Percentiles rank a stretch among this genome's conserved stretches.
phyloP scores from a whole-genome alignment of 1,140 invertebrate species.

The Calliopsis andreniformis region DNA sequence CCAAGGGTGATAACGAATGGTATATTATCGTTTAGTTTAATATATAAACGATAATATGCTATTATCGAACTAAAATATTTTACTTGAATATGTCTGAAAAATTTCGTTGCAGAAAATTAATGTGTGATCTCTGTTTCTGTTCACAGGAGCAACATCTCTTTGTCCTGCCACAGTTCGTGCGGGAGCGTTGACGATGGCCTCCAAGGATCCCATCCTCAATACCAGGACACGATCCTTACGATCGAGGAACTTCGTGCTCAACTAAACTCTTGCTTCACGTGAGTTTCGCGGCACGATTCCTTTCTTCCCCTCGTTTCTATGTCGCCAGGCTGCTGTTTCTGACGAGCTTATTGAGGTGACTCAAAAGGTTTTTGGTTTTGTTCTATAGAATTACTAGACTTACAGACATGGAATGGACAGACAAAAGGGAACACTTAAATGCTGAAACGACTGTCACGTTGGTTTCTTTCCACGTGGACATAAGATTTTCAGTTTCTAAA shows the following conservation, averaged over 20 bases:
- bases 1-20: too few species aligned
- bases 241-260: constrained; percentile 88
- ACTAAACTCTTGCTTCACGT: constrained; percentile 88
- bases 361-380: neutral
- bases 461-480: too few species aligned
- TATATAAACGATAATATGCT: too few species aligned
- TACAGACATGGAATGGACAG: too few species aligned
- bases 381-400: neutral
- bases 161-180: constrained; percentile 73
- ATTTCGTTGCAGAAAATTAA: neutral
- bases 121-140: constrained; percentile 9
- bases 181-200: constrained; percentile 70
- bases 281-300: constrained; percentile 68
- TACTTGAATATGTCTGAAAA: too few species aligned
- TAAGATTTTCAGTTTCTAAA: too few species aligned
- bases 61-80: too few species aligned
- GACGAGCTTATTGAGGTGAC: neutral
- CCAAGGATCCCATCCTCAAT: constrained; percentile 78
- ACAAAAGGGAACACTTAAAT: too few species aligned
- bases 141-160: constrained; percentile 77
- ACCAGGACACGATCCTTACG: constrained; percentile 83
- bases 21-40: too few species aligned
- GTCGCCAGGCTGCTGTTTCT: neutral
- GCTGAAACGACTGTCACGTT: too few species aligned
- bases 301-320: neutral